phyloP scores from a whole-genome alignment of 1,140 invertebrate species.

The Atopsyche davidsoni region DNA sequence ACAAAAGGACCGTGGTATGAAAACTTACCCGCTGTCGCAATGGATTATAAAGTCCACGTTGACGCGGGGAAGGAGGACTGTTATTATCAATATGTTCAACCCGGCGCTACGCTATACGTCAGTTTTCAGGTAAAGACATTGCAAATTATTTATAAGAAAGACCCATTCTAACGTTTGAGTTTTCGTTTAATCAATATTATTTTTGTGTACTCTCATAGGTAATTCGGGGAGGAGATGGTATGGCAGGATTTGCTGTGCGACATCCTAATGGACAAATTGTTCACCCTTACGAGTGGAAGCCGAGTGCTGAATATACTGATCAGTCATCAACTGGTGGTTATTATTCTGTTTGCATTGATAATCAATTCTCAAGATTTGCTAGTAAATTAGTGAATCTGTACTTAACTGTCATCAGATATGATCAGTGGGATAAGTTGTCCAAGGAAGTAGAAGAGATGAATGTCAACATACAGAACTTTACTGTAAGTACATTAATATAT shows the following conservation, averaged over 20 bases:
- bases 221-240: slow-evolving; percentile 83
- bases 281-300: slow-evolving; percentile 84
- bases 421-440: slow-evolving; percentile 88
- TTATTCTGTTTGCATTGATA: slow-evolving; percentile 92
- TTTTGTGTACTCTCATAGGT: slow-evolving; percentile 48
- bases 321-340: slow-evolving; percentile 71
- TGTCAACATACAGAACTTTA: slow-evolving; percentile 86
- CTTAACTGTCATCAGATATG: slow-evolving; percentile 87
- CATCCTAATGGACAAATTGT: slow-evolving; percentile 79
- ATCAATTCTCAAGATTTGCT: slow-evolving; percentile 88
- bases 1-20: slow-evolving; percentile 62
- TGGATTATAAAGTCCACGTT: slow-evolving; percentile 92
- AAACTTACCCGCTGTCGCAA: slow-evolving; percentile 78
- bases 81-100: slow-evolving; percentile 88
- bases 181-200: neutral
- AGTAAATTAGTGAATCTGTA: slow-evolving; percentile 90
- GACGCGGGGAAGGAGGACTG: slow-evolving; percentile 92
- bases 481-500: slow-evolving; percentile 51
- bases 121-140: slow-evolving; percentile 72
- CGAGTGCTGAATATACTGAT: slow-evolving; percentile 83
- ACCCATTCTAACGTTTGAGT: slow-evolving; percentile 15
- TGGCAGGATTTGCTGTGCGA: slow-evolving; percentile 85
- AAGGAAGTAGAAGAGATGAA: slow-evolving; percentile 84
- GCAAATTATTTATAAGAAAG: slow-evolving; percentile 17
- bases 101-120: slow-evolving; percentile 87